Evolutionary conservation across 2,113 vertebrate genomes (phyloP).

Genomic region (Ictidomys tridecemlineatus): DNA sequence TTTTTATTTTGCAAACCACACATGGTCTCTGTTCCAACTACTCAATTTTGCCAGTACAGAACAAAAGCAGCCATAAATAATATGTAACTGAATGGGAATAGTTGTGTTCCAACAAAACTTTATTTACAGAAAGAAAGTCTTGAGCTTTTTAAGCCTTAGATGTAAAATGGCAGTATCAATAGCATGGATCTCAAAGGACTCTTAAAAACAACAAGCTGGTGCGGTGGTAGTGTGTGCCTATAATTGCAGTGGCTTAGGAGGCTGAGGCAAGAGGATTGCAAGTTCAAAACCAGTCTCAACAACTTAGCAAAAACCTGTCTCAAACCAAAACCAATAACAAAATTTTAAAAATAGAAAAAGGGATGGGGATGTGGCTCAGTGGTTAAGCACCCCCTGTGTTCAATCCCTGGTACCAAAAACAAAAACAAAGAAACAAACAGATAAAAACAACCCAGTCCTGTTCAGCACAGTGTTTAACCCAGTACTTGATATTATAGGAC

Average conservation of each 20-base stretch:
- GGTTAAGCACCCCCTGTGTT: no score
- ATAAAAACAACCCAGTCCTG: no score
- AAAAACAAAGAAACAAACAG: no score
- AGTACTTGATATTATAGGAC: not conserved
- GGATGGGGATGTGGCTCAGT: no score
- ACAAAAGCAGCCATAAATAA: not conserved
- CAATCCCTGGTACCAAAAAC: no score
- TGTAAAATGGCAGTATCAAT: not conserved
- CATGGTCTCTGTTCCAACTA: not conserved
- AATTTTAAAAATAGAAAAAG: no score
- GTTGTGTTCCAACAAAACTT: slow-evolving; percentile 13
- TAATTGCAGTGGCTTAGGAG: no score
- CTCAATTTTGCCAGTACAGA: not conserved
- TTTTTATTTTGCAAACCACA: not conserved
- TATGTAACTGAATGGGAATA: not conserved
- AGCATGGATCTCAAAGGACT: not conserved
- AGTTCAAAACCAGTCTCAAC: no score
- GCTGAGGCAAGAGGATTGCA: no score
- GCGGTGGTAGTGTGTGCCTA: no score
- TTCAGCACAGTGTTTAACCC: not conserved
- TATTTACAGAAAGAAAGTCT: not conserved
- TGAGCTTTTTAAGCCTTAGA: not conserved
- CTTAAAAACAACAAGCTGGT: not conserved
- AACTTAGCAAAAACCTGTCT: no score
- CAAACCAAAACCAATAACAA: no score